phyloP scores from a whole-genome alignment of 2,888 invertebrate species.

The Eubasilissa splendida region DNA sequence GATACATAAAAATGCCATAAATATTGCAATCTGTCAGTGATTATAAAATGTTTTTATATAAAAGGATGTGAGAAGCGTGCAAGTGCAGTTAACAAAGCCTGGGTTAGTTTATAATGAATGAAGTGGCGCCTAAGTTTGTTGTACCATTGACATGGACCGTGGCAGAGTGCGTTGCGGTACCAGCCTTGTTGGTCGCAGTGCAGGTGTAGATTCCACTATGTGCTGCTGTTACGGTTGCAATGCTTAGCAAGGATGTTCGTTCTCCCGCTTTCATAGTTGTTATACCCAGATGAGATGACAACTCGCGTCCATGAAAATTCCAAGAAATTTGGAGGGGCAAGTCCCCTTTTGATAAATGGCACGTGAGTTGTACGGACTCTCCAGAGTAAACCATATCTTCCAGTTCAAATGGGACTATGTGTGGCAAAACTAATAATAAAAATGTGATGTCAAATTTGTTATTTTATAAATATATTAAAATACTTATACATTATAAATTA shows the following conservation, averaged over 20 bases:
- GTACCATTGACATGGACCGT: slow-evolving; percentile 80
- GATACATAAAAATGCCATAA: slow-evolving; percentile 57
- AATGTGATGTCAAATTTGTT: slow-evolving; percentile 40
- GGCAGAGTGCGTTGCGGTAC: slow-evolving; percentile 75
- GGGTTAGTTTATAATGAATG: slow-evolving; percentile 30
- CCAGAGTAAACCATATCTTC: slow-evolving; percentile 78
- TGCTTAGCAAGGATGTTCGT: slow-evolving; percentile 78
- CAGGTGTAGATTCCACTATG: slow-evolving; percentile 83
- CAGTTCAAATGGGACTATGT: slow-evolving; percentile 76
- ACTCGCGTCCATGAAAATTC: slow-evolving; percentile 79
- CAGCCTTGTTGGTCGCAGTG: slow-evolving; percentile 78
- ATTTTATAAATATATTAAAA: neutral
- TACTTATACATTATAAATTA: neutral
- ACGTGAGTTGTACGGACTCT: slow-evolving; percentile 76
- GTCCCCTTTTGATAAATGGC: slow-evolving; percentile 80
- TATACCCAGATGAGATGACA: slow-evolving; percentile 72
- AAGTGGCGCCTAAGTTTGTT: slow-evolving; percentile 49
- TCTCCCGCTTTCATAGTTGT: slow-evolving; percentile 75
- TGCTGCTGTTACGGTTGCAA: slow-evolving; percentile 75
- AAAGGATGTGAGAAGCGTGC: slow-evolving; percentile 55
- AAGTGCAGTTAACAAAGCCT: slow-evolving; percentile 53
- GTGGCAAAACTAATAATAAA: slow-evolving; percentile 72
- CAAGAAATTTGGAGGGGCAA: slow-evolving; percentile 82
- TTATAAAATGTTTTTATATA: slow-evolving; percentile 27
- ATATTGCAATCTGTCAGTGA: slow-evolving; percentile 29